These are phyloP conservation scores for Lasioglossum albipes DNA, from an alignment of 1,140 invertebrate genomes.

Conservation along the genomic window DNA sequence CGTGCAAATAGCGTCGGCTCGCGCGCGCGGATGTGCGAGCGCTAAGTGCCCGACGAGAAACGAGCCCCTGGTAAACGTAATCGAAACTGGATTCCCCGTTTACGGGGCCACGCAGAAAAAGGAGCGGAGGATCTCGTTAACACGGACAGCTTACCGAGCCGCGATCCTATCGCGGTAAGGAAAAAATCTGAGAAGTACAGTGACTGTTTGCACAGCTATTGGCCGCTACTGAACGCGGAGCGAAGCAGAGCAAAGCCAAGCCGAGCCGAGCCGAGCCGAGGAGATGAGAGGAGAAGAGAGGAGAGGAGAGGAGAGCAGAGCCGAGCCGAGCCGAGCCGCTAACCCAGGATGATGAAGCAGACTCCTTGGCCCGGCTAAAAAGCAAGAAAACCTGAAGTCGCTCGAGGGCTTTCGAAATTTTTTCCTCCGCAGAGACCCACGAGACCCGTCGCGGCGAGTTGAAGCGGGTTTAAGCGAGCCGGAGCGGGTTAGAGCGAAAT, in stretches of 20 bases:
- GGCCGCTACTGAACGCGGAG: too few species aligned
- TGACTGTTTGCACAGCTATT: slow-evolving; percentile 28
- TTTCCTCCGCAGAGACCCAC: background rate
- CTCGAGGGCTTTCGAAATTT: slow-evolving; percentile 42
- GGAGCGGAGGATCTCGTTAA: slow-evolving; percentile 11
- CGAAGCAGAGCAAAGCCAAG: too few species aligned
- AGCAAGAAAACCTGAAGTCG: slow-evolving; percentile 7
- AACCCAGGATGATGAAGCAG: slow-evolving; percentile 27
- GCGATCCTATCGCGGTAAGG: background rate
- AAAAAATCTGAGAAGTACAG: slow-evolving; percentile 12
- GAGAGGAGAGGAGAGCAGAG: too few species aligned
- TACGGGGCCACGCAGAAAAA: slow-evolving; percentile 4
- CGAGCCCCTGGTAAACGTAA: slow-evolving; percentile 47
- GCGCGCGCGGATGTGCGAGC: slow-evolving; percentile 28
- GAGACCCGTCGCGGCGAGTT: background rate
- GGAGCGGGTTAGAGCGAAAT: background rate
- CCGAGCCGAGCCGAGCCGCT: background rate
- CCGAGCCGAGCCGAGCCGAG: too few species aligned
- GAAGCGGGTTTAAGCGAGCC: too few species aligned
- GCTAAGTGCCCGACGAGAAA: slow-evolving; percentile 52
- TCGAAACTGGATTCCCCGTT: slow-evolving; percentile 35
- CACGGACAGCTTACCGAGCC: background rate
- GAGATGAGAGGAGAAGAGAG: too few species aligned
- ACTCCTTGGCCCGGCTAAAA: background rate
- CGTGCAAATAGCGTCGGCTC: slow-evolving; percentile 31